Evolutionary conservation across 2,113 vertebrate genomes (phyloP), one percentile per base, ranked within the genome.

Genomic region (Willisornis vidua): DNA sequence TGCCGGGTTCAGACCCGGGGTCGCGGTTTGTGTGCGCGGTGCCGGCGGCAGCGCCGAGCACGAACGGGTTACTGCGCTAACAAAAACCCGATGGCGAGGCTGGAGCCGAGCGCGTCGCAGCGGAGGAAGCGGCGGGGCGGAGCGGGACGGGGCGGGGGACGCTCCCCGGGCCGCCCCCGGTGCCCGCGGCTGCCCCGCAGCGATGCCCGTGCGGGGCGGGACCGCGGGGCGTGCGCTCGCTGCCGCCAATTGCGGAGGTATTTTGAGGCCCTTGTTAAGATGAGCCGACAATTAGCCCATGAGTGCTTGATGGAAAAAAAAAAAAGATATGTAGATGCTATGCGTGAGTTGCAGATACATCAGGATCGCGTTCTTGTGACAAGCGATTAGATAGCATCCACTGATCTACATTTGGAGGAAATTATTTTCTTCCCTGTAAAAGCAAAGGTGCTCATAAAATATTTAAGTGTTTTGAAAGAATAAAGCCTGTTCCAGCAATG

Each of bases 31-130:
- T 17, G 45, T 46, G 45, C 45, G 70, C 45, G 41, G 86, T n/a
- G 41, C 58, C n/a, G 55, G 67, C 0, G 62, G 39, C 39, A 12
- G 84, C 54, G 37, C 39, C 14, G 94, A 87, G n/a, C n/a, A 20
- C 45, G 95, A 96, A 88, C 23, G 89, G 84, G 95, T 94, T 94
- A 88, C 87, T 17, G 58, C 49, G 80, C 79, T 88, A 92, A 95
- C 90, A 85, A 93, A 94, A 93, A 79, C 86, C 91, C 90, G 76
- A 91, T 93, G 85, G 83, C 67, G 62, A 29, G 72, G 68, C 78
- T 85, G 46, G 73, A 74, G 91, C 68, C 20, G 77, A 8, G 18
- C 48, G 19, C n/a, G 62, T 22, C 68, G 72, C 81, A 12, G 87
- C 81, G 14, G 85, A 65, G 96, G 93, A 88, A 94, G 83, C 80